Base-by-base conservation (phyloP, 2,888 invertebrate genomes). In the Conistra vaccinii region DNA sequence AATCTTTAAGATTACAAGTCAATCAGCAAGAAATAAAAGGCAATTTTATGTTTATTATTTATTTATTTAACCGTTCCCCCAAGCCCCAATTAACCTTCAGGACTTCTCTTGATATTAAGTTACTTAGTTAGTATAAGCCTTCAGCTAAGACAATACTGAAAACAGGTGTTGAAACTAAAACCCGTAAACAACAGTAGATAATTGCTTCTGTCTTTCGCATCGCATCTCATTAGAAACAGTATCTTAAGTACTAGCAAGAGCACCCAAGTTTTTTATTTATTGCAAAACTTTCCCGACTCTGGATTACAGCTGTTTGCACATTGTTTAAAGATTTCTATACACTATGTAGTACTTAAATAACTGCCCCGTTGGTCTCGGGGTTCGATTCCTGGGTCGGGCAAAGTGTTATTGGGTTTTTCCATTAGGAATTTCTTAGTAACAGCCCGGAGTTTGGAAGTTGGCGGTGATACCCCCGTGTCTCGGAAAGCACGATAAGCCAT, bases 221-320 rank as follows among this genome's bases (percentile, higher is more conserved):
- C 45, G 65, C 66, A 68, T 73, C 68, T 69, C 73, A 79, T 84
- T 71, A 76, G 67, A 69, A 70, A 62, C 57, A 73, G 71, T 60
- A 69, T 29, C 17, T 42, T 39, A 42, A 26, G 17, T 53, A 45
- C 45, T 51, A 68, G 42, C 58, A 51, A 75, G 63, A 67, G 76
- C 55, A 68, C n/a, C 58, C 60, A 86, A 86, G 78, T 88, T 85
- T 83, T 14, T 81, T 86, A 86, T 86, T 88, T 86, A 86, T 86
- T 70, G 62, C 77, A 45, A 83, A 86, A 86, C 81, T 86, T 88
- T n/a, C 3, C 32, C 55, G 63, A 58, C 39, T 85, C n/a, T 42
- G 23, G 67, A 79, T 73, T 80, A 78, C 81, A 81, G 67, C 76
- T 84, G 87, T 87, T 87, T 75, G 48, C 71, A 71, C 78, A 63